These are phyloP conservation scores for Enteromius argenteus DNA, from an alignment of 2,797 vertebrate species.

Conservation along the genomic window DNA sequence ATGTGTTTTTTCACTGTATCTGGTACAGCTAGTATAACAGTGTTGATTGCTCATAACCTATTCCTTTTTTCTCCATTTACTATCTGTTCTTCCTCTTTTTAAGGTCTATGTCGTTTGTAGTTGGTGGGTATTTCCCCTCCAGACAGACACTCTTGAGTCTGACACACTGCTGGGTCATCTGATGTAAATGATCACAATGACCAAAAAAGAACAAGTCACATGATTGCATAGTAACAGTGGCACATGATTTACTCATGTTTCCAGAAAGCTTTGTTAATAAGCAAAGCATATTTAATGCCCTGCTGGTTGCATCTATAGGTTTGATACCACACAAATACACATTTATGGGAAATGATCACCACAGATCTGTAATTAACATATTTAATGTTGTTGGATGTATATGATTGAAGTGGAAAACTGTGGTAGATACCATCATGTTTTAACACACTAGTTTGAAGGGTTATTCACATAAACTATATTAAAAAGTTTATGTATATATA, in stretches of 20 bases:
- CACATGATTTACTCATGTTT: neutral
- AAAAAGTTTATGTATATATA: too few species aligned
- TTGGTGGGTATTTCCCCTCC: neutral
- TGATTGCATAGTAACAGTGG: neutral
- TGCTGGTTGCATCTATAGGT: neutral
- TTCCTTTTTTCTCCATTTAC: neutral
- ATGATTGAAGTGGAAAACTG: neutral
- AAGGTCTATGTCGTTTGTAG: neutral
- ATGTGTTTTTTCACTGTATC: neutral
- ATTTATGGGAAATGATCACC: neutral
- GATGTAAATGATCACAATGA: neutral
- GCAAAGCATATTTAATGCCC: neutral
- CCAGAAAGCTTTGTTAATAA: neutral
- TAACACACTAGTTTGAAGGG: neutral
- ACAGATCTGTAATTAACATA: neutral
- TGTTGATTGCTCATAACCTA: neutral
- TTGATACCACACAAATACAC: neutral
- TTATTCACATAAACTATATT: neutral
- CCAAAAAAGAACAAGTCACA: constrained; percentile 6
- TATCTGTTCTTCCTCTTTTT: constrained; percentile 1
- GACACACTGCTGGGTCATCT: constrained; percentile 13
- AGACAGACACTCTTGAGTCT: neutral
- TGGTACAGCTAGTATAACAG: neutral
- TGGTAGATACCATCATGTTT: neutral
- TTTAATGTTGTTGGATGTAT: neutral